Evolutionary conservation across 2,113 vertebrate genomes (phyloP), one percentile per base, ranked within the genome.

Genomic region (Carlito syrichta): DNA sequence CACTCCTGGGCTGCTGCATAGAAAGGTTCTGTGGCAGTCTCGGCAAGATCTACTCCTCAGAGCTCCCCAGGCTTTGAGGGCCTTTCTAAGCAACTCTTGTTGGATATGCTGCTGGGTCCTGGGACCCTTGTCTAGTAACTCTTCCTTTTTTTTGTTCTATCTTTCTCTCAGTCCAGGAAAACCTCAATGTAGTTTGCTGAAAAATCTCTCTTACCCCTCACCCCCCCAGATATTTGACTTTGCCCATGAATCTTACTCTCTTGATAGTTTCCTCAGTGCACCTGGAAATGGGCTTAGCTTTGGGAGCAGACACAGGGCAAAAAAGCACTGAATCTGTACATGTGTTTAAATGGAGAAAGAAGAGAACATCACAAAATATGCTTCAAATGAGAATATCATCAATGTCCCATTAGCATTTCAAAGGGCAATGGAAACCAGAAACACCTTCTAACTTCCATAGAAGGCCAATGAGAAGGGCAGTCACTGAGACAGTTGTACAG

Each of bases 11-110:
- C 10, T 40, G 11, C 78, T 54, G 10, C 22, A 16, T 10, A 25
- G 7, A 23, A 73, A 27, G 23, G 0, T 40, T 40, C 17, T 14
- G 20, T 1, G 43, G 10, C 5, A 1, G 8, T 32, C 9, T 66
- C 3, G 10, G 25, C 1, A 13, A 16, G 6, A 6, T 71, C 74
- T 22, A 9, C 14, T 43, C 23, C 14, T 38, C 1, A 0, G 8
- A 17, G 25, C 12, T 32, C 32, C 9, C 20, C 25, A 2, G 35
- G 32, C 13, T 25, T 12, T 20, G 48, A 8, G 17, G 27, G 9
- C 16, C 6, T 81, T 45, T 48, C 6, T 85, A 16, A 48, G 48
- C 23, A 63, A 25, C 27, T 60, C 27, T 58, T 50, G 3, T 32
- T 69, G 50, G 20, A 38, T 40, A 40, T n/a, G 77, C 45, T 66